Conservation (phyloP, 2,797 vertebrate genomes). For the Babyrousa celebensis region DNA sequence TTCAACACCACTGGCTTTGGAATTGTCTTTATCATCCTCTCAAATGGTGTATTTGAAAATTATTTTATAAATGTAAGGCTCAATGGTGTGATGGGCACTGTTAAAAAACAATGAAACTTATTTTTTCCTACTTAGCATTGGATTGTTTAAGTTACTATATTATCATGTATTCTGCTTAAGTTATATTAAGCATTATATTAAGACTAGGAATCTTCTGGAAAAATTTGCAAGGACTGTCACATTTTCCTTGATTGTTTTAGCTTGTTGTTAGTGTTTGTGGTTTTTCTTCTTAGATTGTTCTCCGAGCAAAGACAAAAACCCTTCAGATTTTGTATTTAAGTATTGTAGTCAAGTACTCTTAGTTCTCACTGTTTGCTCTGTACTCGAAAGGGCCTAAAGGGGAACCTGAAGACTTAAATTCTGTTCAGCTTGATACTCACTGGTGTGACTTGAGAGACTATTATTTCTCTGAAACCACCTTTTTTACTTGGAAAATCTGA, state of each 20-base stretch:
- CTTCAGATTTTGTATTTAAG: not conserved
- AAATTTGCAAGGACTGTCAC: not conserved
- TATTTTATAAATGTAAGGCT: not conserved
- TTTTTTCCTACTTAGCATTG: slow-evolving; percentile 31
- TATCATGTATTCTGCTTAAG: not conserved
- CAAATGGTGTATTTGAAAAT: not conserved
- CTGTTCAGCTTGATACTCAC: not conserved
- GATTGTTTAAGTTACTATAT: not conserved
- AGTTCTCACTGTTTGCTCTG: not conserved
- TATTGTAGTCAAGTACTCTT: not conserved
- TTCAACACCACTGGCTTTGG: not conserved
- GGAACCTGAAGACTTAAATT: not conserved
- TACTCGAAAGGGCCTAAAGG: not conserved
- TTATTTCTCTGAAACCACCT: not conserved
- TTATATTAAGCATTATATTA: not conserved
- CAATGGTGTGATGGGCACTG: not conserved
- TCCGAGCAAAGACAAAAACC: slow-evolving; percentile 20
- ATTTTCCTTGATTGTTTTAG: not conserved
- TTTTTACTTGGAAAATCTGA: slow-evolving; percentile 12
- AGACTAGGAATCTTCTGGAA: slow-evolving; percentile 12
- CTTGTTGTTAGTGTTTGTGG: not conserved
- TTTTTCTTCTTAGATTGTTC: slow-evolving; percentile 30
- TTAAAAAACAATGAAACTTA: slow-evolving; percentile 14
- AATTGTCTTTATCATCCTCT: slow-evolving; percentile 41
- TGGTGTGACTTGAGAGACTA: not conserved